These are phyloP conservation scores for Drosophila lutescens DNA, from an alignment of 2,888 invertebrate genomes.

Conservation along the genomic window DNA sequence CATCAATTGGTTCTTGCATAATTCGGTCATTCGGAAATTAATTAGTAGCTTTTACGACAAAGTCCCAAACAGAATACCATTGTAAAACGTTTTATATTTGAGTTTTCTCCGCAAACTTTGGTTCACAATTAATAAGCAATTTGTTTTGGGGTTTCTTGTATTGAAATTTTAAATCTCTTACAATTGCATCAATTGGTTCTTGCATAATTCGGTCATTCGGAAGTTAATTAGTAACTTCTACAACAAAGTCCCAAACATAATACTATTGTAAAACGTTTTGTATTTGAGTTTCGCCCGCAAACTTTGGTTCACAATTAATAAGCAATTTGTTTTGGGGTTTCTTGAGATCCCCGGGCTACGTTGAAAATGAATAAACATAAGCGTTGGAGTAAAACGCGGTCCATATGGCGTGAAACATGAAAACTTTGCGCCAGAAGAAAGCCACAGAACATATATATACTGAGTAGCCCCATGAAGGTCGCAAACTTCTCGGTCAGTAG, in stretches of 20 bases:
- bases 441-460: constrained; percentile 41
- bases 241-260: neutral
- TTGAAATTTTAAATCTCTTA: too few relatives aligned
- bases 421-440: constrained; percentile 36
- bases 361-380: constrained; percentile 3
- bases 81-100: neutral
- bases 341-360: neutral
- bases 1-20: too few relatives aligned
- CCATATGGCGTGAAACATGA: constrained; percentile 17
- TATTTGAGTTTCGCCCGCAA: neutral
- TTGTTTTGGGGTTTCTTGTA: constrained; percentile 21
- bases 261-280: neutral
- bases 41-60: neutral
- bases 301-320: constrained; percentile 29
- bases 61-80: neutral
- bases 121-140: constrained; percentile 36
- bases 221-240: neutral
- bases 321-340: constrained; percentile 9
- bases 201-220: neutral
- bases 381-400: neutral
- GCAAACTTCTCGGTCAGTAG: constrained; percentile 38
- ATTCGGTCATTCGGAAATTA: neutral
- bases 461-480: constrained; percentile 20
- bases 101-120: neutral
- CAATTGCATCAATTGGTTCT: too few relatives aligned